Base-by-base conservation (phyloP, 1,140 invertebrate species). In the Bombyx mori region DNA sequence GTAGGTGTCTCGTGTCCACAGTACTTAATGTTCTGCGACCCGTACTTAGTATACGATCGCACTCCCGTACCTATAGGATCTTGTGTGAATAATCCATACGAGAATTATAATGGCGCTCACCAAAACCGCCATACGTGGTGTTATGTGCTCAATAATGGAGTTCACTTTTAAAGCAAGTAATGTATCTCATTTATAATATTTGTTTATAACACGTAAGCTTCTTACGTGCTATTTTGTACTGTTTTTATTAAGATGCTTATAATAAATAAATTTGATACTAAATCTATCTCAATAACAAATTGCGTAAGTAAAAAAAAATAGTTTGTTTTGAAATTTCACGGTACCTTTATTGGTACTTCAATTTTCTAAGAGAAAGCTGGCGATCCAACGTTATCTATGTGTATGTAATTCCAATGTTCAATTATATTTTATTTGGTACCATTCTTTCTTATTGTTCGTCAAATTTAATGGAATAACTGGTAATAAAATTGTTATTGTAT, bases 151-250 rank as follows among this genome's bases (percentile, higher is more conserved):
- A 42, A 78, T 86, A 58, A 85, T 86, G 83, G 83, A 86, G 67
- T 81, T 86, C 68, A 86, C 83, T 57, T 86, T 86, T 68, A 86
- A 79, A 86, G 83, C 83, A 82, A 86, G 83, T 86, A 83, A 86
- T 80, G 51, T 54, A 42, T 56, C 43, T 54, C 26, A 5, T 35
- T 35, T 35, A 35, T 35, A 35, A 35, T 35, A 18, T 18, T 18
- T 18, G 0, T 35, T 35, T 35, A 35, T 35, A 35, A 35, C 26
- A 1, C 26, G 26, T 1, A 3, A 35, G 26, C 26, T 35, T 5
- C 26, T 35, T 35, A 35, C 26, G 26, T 35, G 26, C 4, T 35
- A 0, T 35, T 35, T 35, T 35, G 26, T 35, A 35, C 26, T 35
- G 26, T 35, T 35, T 35, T 35, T 35, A 35, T 35, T 35, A 35